Evolutionary conservation across 2,113 vertebrate genomes (phyloP).

Genomic region (Tichodroma muraria): DNA sequence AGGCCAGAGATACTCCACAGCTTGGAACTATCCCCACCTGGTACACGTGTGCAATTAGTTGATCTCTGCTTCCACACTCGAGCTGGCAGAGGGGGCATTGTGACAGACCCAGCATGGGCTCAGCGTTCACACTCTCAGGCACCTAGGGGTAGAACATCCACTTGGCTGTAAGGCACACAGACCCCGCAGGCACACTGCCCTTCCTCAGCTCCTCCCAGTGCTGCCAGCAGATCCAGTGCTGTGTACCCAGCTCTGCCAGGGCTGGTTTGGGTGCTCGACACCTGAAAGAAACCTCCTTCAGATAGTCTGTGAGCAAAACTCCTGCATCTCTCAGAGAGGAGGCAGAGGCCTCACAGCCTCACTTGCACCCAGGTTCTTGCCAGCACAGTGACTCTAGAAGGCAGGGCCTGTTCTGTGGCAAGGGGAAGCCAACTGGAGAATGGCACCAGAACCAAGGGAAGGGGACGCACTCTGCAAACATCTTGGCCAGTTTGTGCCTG

Average conservation of each 20-base stretch:
- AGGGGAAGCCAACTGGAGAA: not conserved
- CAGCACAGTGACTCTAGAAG: not conserved
- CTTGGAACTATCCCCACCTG: slow-evolving; percentile 75
- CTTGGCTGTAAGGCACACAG: not conserved
- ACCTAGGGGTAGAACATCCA: slow-evolving; percentile 44
- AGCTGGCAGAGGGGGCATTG: slow-evolving; percentile 89
- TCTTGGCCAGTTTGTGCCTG: not conserved
- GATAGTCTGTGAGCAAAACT: not conserved
- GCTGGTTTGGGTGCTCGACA: not conserved
- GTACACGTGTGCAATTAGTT: slow-evolving; percentile 92
- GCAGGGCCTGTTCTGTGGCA: not conserved
- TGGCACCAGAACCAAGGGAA: not conserved
- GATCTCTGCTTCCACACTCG: slow-evolving; percentile 88
- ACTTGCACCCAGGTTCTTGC: not conserved
- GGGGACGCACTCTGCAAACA: not conserved
- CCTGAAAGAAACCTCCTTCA: not conserved
- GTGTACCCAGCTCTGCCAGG: not conserved
- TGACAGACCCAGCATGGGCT: slow-evolving; percentile 72
- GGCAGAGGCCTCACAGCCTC: not conserved
- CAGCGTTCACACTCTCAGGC: slow-evolving; percentile 49
- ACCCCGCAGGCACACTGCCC: not conserved
- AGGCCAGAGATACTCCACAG: not conserved
- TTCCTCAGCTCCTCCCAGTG: not conserved
- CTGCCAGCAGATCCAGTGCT: not conserved
- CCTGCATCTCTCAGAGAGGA: not conserved